Evolutionary conservation across 2,797 vertebrate species (phyloP).

Genomic region (Melanotaenia nigrans): DNA sequence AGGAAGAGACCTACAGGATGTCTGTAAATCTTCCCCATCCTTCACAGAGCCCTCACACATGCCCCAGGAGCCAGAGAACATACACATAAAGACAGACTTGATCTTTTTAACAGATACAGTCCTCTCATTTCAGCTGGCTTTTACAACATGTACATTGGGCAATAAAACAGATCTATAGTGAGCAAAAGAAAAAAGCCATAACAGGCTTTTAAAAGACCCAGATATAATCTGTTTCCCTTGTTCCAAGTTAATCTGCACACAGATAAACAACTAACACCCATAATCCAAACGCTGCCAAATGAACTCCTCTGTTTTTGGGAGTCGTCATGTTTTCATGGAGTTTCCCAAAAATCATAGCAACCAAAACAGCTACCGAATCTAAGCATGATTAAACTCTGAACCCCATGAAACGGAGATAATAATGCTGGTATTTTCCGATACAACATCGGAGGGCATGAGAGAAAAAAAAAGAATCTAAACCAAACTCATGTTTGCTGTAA

Average conservation of each 20-base stretch:
- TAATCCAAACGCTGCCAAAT: slow-evolving; percentile 26
- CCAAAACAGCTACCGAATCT: slow-evolving; percentile 49
- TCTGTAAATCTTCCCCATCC: slow-evolving; percentile 41
- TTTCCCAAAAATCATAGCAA: slow-evolving; percentile 44
- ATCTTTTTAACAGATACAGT: slow-evolving; percentile 6
- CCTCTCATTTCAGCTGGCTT: slow-evolving; percentile 16
- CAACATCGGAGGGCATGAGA: slow-evolving; percentile 38
- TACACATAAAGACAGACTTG: slow-evolving; percentile 13
- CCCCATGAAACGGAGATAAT: slow-evolving; percentile 22
- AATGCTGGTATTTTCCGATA: slow-evolving; percentile 52
- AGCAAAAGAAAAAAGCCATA: background rate
- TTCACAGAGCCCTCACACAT: slow-evolving; percentile 31
- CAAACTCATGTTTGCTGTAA: slow-evolving; percentile 55
- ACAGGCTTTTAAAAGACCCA: background rate
- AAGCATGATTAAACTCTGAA: slow-evolving; percentile 30
- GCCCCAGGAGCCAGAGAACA: slow-evolving; percentile 12
- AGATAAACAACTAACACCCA: slow-evolving; percentile 19
- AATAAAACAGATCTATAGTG: slow-evolving; percentile 6
- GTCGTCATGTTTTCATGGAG: slow-evolving; percentile 46
- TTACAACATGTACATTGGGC: background rate
- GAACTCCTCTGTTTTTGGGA: slow-evolving; percentile 4
- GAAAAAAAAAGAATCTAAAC: slow-evolving; percentile 57
- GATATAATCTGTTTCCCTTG: background rate
- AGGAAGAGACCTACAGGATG: slow-evolving; percentile 37
- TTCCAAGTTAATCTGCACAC: background rate